These are phyloP conservation scores for Philotrypesis tridentata DNA, from an alignment of 1,140 invertebrate species.

Conservation along the genomic window DNA sequence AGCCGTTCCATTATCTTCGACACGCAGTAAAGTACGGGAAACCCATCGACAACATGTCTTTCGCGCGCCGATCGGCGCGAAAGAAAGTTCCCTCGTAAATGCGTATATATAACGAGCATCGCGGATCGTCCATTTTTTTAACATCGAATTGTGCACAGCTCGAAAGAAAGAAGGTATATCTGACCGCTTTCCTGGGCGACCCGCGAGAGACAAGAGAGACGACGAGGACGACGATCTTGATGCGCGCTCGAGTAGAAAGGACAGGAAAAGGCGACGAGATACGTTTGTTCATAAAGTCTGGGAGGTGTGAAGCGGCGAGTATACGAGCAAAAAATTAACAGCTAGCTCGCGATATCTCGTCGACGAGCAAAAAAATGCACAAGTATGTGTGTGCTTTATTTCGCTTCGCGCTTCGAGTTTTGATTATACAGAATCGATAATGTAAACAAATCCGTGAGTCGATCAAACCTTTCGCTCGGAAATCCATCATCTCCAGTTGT, in stretches of 20 bases:
- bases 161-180: neutral
- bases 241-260: conserved; percentile 29
- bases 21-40: neutral
- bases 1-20: neutral
- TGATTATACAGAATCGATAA: no score
- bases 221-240: conserved; percentile 40
- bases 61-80: neutral
- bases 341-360: neutral
- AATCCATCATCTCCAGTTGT: neutral
- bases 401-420: no score
- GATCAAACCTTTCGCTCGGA: no score
- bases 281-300: neutral
- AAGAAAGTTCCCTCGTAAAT: neutral
- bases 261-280: neutral
- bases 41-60: neutral
- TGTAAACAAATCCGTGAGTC: no score
- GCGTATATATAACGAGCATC: neutral
- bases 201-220: no score
- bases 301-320: neutral
- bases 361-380: no score
- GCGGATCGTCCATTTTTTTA: neutral
- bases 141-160: neutral
- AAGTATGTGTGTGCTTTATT: no score
- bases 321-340: conserved; percentile 23
- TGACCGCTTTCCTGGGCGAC: neutral